These are phyloP conservation scores for Corythucha ciliata DNA, from an alignment of 2,888 invertebrate species.

Conservation along the genomic window DNA sequence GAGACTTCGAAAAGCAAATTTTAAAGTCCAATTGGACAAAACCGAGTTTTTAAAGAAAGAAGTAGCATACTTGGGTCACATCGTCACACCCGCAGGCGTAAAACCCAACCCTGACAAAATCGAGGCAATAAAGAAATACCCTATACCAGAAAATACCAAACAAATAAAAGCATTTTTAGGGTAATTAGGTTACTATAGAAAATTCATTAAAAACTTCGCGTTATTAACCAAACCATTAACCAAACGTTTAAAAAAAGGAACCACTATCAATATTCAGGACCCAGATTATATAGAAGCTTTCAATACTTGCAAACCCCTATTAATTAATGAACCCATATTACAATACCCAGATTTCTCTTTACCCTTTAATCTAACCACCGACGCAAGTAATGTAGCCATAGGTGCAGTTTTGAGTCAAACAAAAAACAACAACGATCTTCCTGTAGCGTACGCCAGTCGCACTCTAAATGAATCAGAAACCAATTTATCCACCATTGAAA, in stretches of 20 bases:
- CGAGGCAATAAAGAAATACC: conserved; percentile 16
- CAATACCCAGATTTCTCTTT: conserved; percentile 31
- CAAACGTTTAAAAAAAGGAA: conserved; percentile 17
- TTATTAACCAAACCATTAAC: conserved; percentile 22
- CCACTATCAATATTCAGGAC: conserved; percentile 28
- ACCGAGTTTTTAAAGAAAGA: conserved; percentile 14
- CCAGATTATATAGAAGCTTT: conserved; percentile 12
- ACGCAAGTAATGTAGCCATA: conserved; percentile 36
- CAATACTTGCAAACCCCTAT: conserved; percentile 16
- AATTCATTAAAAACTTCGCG: conserved; percentile 13
- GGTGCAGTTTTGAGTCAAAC: conserved; percentile 36
- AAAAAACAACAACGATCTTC: conserved; percentile 37
- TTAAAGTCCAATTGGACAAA: conserved; percentile 23
- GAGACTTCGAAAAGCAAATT: conserved; percentile 16
- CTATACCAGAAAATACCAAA: conserved; percentile 16
- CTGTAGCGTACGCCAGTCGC: conserved; percentile 38
- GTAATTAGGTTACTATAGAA: conserved; percentile 21
- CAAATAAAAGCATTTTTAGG: conserved; percentile 25
- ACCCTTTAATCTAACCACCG: conserved; percentile 14
- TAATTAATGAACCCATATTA: conserved; percentile 13
- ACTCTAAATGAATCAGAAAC: conserved; percentile 37
- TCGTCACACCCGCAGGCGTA: conserved; percentile 17
- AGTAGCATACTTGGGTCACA: conserved; percentile 24
- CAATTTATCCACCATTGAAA: conserved; percentile 36
- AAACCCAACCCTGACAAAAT: conserved; percentile 26